phyloP scores from a whole-genome alignment of 2,797 vertebrate genomes.

The Buceros bicornis region DNA sequence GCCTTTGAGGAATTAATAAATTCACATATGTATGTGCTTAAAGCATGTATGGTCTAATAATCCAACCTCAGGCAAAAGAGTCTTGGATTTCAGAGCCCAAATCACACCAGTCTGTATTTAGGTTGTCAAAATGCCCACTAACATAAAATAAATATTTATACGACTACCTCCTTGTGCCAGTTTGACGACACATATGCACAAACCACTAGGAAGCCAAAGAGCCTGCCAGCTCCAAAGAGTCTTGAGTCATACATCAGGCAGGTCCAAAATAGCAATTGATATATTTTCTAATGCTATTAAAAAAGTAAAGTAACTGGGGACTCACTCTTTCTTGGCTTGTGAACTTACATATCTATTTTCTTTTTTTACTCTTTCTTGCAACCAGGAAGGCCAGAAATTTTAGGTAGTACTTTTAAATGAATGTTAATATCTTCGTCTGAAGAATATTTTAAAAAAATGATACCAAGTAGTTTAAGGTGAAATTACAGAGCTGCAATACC shows the following conservation, averaged over 20 bases:
- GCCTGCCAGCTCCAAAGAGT: neutral
- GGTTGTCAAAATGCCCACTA: neutral
- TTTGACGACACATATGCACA: constrained; percentile 20
- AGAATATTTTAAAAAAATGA: neutral
- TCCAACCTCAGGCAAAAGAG: neutral
- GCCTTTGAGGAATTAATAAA: neutral
- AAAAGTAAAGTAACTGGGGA: neutral
- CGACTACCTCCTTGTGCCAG: neutral
- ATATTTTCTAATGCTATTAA: neutral
- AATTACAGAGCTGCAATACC: neutral
- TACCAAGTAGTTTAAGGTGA: neutral
- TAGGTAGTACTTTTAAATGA: neutral
- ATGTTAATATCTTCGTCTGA: neutral
- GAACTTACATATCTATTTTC: rapidly evolving
- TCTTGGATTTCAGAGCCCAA: neutral
- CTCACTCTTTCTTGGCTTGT: neutral
- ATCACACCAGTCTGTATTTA: neutral
- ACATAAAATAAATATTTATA: neutral
- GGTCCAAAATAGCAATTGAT: neutral
- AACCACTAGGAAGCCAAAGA: neutral
- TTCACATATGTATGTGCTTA: neutral
- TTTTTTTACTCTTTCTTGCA: neutral
- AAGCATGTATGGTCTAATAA: neutral
- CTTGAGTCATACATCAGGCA: constrained; percentile 9
- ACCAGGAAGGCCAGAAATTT: neutral